These are phyloP conservation scores for Trachurus trachurus DNA, from an alignment of 2,797 vertebrate genomes.

Conservation along the genomic window DNA sequence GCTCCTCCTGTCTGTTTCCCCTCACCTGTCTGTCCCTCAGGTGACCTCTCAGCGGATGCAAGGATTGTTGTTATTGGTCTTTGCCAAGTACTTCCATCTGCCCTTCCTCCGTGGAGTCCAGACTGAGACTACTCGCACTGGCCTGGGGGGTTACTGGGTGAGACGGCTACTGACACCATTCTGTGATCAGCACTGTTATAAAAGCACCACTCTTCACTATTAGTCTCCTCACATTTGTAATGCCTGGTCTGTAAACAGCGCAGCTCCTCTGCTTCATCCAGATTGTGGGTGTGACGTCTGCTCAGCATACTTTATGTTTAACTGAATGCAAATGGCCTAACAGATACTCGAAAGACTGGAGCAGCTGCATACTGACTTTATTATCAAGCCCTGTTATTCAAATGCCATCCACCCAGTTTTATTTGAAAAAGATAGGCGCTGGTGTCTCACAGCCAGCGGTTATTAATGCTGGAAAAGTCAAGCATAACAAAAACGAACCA, in stretches of 20 bases:
- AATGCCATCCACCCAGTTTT: slow-evolving; percentile 29
- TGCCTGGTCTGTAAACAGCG: background rate
- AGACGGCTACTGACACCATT: slow-evolving; percentile 63
- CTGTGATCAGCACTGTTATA: slow-evolving; percentile 14
- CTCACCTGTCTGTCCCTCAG: slow-evolving; percentile 78
- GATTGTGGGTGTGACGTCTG: background rate
- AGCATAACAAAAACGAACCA: slow-evolving; percentile 4
- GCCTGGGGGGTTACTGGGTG: slow-evolving; percentile 98
- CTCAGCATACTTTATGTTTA: background rate
- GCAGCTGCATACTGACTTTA: background rate
- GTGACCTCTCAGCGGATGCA: slow-evolving; percentile 97
- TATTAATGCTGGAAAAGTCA: slow-evolving; percentile 10
- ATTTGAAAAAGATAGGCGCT: slow-evolving; percentile 9
- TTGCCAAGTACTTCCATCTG: slow-evolving; percentile 96
- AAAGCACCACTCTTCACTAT: too few species aligned
- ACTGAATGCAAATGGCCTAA: background rate
- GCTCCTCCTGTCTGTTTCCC: slow-evolving; percentile 4
- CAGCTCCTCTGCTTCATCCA: background rate
- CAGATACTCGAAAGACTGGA: background rate
- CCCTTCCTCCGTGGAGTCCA: slow-evolving; percentile 95
- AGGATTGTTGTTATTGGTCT: slow-evolving; percentile 93
- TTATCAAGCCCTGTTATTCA: slow-evolving; percentile 32
- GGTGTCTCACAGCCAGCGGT: slow-evolving; percentile 1
- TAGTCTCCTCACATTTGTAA: background rate
- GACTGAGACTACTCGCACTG: slow-evolving; percentile 96